A percentile compares a stretch with the other conserved stretches of the same genome.
Conservation (phyloP, 2,797 vertebrate species). For the Acanthiza pusilla region DNA sequence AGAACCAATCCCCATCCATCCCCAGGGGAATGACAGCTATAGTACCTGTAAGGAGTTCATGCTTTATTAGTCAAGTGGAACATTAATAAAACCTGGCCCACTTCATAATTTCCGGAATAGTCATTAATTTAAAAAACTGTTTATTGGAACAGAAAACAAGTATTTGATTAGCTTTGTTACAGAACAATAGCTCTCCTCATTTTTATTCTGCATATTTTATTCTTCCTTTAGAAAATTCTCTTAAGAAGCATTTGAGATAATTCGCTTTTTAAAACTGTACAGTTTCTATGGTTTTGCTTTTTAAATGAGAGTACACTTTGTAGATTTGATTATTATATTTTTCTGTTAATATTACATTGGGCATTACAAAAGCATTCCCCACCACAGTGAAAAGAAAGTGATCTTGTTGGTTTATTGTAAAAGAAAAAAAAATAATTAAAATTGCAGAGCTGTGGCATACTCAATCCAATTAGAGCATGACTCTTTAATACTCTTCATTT, state of each 20-base stretch:
- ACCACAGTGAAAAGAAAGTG: constrained; percentile 42
- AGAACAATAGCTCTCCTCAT: constrained; percentile 52
- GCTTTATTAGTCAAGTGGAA: constrained; percentile 70
- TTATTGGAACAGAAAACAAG: constrained; percentile 69
- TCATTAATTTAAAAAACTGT: constrained; percentile 61
- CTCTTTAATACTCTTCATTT: constrained; percentile 57
- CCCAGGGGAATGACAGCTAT: constrained; percentile 18
- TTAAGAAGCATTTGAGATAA: constrained; percentile 21
- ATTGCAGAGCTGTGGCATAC: constrained; percentile 32
- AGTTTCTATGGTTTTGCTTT: constrained; percentile 60
- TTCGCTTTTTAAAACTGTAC: constrained; percentile 56
- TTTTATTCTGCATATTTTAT: constrained; percentile 47
- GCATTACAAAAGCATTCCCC: constrained; percentile 51
- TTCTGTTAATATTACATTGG: constrained; percentile 43
- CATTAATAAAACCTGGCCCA: constrained; percentile 56
- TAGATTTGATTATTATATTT: constrained; percentile 41
- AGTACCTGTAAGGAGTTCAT: constrained; percentile 52
- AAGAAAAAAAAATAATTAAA: constrained; percentile 43
- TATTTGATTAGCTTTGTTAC: constrained; percentile 71
- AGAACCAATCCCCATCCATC: not conserved
- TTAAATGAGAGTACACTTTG: constrained; percentile 15
- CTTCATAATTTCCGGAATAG: constrained; percentile 63
- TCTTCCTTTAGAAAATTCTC: constrained; percentile 54
- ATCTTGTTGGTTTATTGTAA: constrained; percentile 23
- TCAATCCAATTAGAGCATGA: constrained; percentile 51